Evolutionary conservation across 2,888 invertebrate genomes (phyloP).

Genomic region (Scotopteryx bipunctaria): DNA sequence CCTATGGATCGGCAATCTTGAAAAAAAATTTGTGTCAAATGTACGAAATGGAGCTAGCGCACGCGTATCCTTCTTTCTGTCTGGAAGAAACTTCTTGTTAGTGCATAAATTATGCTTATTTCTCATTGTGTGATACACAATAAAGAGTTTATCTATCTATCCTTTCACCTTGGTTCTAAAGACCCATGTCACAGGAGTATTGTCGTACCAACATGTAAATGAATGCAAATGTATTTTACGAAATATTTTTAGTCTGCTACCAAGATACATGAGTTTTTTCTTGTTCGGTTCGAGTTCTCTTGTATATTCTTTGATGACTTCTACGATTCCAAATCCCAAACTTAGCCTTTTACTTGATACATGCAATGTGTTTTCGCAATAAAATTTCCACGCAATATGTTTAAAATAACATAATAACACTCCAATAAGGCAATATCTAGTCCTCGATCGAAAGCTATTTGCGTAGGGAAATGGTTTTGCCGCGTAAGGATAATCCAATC

Average conservation of each 20-base stretch:
- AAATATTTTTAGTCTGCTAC: neutral
- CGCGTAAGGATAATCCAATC: constrained; percentile 22
- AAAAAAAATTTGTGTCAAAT: too few species aligned
- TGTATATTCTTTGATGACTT: neutral
- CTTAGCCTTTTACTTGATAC: too few species aligned
- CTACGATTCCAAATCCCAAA: neutral
- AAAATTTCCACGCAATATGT: constrained; percentile 6
- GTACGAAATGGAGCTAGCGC: too few species aligned
- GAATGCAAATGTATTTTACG: neutral
- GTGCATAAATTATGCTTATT: too few species aligned
- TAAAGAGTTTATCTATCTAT: too few species aligned
- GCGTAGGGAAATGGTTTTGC: constrained; percentile 14
- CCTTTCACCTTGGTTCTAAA: too few species aligned
- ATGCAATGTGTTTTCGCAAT: neutral
- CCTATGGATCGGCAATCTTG: constrained; percentile 1
- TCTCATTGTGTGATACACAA: too few species aligned
- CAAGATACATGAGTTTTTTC: neutral
- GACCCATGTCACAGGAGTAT: too few species aligned
- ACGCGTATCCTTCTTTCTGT: too few species aligned
- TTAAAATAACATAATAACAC: constrained; percentile 19
- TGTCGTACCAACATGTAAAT: neutral
- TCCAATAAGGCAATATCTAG: constrained; percentile 16
- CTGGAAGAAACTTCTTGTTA: too few species aligned
- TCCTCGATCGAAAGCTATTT: constrained; percentile 18
- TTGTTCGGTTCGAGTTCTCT: neutral